These are phyloP conservation scores for Zaprionus gabonicus DNA, from an alignment of 1,140 invertebrate genomes.

Conservation along the genomic window DNA sequence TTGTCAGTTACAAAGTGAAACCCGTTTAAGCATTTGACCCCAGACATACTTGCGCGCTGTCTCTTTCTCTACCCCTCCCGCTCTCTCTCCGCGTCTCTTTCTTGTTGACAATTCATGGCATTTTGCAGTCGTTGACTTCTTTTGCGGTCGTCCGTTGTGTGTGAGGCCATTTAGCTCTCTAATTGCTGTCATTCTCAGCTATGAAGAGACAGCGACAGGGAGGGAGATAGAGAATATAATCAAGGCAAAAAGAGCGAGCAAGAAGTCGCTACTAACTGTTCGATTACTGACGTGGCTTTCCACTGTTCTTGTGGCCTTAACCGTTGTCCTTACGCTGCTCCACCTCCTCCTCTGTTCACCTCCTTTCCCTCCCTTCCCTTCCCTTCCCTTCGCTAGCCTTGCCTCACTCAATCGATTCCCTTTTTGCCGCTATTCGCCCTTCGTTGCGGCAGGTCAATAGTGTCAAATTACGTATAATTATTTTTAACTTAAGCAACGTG, in stretches of 20 bases:
- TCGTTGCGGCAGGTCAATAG: slow-evolving; percentile 74
- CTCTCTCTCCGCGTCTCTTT: background rate
- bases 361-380: background rate
- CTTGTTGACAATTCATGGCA: slow-evolving; percentile 16
- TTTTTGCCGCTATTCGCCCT: background rate
- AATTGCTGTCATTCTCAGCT: slow-evolving; percentile 49
- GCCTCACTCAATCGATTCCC: background rate
- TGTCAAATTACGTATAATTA: slow-evolving; percentile 77
- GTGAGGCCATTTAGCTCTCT: slow-evolving; percentile 46
- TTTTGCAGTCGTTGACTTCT: slow-evolving; percentile 47
- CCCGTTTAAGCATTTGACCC: slow-evolving; percentile 17
- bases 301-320: background rate
- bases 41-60: background rate
- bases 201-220: background rate
- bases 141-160: slow-evolving; percentile 49
- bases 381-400: background rate
- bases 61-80: background rate
- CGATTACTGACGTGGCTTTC: background rate
- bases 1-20: slow-evolving; percentile 43
- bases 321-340: background rate
- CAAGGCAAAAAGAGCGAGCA: background rate
- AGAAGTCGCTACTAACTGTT: background rate
- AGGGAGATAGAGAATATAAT: background rate
- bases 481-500: slow-evolving; percentile 52
- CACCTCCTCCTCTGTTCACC: background rate